phyloP scores from a whole-genome alignment of 2,797 vertebrate species.

The Aulostomus chinensis region DNA sequence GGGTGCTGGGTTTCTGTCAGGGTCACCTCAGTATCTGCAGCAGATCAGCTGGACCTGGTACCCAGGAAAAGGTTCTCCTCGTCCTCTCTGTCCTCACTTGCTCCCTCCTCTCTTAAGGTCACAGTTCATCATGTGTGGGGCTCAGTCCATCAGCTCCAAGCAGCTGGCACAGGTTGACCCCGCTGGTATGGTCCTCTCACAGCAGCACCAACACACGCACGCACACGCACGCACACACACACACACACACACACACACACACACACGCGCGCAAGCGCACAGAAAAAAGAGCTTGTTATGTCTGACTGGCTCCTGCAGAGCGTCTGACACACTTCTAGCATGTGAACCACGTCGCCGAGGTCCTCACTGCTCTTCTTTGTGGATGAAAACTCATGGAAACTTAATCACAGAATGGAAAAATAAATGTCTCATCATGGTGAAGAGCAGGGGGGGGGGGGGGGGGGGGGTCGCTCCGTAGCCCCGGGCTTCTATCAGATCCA shows the following conservation, averaged over 20 bases:
- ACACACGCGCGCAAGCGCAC: neutral
- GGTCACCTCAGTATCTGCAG: too few species aligned
- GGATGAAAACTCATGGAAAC: constrained; percentile 22
- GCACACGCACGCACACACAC: constrained; percentile 6
- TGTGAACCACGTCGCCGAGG: constrained; percentile 21
- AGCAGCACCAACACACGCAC: constrained; percentile 5
- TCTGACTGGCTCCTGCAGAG: constrained; percentile 35
- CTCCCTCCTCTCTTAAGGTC: constrained; percentile 40
- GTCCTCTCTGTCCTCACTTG: constrained; percentile 12
- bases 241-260: constrained; percentile 4
- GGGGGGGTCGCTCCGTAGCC: too few species aligned
- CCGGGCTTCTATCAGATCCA: too few species aligned
- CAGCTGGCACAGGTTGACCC: constrained; percentile 55
- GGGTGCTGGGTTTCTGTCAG: too few species aligned
- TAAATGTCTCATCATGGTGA: too few species aligned
- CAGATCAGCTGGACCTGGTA: too few species aligned
- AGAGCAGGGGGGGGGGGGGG: too few species aligned
- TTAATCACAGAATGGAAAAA: constrained; percentile 37
- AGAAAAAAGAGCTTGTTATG: constrained; percentile 35
- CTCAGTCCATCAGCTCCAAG: constrained; percentile 57
- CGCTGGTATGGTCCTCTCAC: constrained; percentile 25
- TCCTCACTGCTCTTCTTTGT: constrained; percentile 12
- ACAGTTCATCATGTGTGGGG: constrained; percentile 57
- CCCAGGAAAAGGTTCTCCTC: too few species aligned
- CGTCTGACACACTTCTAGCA: constrained; percentile 39